Evolutionary conservation across 2,888 invertebrate genomes (phyloP).

Genomic region (Quadriops clusia): DNA sequence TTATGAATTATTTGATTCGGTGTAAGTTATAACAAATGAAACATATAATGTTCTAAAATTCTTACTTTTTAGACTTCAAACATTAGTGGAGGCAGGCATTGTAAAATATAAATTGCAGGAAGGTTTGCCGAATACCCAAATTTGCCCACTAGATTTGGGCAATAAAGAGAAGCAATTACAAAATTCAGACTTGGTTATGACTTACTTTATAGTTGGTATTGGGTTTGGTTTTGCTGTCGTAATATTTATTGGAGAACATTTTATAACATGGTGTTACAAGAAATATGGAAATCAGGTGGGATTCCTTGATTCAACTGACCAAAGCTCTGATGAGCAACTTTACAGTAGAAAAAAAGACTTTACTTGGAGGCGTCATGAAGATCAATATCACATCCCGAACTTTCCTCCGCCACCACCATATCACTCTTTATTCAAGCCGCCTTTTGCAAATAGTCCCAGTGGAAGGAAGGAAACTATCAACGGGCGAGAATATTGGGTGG

Average conservation of each 20-base stretch:
- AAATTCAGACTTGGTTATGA: slow-evolving; percentile 66
- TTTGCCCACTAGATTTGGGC: slow-evolving; percentile 71
- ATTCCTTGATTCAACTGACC: no score
- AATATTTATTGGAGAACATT: slow-evolving; percentile 55
- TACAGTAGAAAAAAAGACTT: no score
- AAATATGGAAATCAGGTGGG: no score
- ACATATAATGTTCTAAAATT: slow-evolving; percentile 2
- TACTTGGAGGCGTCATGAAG: no score
- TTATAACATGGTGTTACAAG: no score
- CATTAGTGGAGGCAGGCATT: slow-evolving; percentile 64
- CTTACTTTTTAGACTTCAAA: slow-evolving; percentile 44
- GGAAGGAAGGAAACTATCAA: slow-evolving; percentile 51
- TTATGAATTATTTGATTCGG: slow-evolving; percentile 49
- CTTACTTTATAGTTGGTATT: slow-evolving; percentile 61
- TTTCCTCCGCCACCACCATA: slow-evolving; percentile 52
- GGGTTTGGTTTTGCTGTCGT: slow-evolving; percentile 55
- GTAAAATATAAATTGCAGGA: slow-evolving; percentile 51
- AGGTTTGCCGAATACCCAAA: slow-evolving; percentile 59
- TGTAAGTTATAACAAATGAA: slow-evolving; percentile 42
- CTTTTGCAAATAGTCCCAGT: slow-evolving; percentile 24
- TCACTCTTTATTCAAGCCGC: slow-evolving; percentile 45
- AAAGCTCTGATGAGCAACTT: no score
- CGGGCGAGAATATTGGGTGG: slow-evolving; percentile 65
- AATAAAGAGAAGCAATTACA: slow-evolving; percentile 66
- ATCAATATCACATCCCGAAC: slow-evolving; percentile 5